Conservation (phyloP, 2,797 vertebrate species). For the Paedocypris micromegethes region DNA sequence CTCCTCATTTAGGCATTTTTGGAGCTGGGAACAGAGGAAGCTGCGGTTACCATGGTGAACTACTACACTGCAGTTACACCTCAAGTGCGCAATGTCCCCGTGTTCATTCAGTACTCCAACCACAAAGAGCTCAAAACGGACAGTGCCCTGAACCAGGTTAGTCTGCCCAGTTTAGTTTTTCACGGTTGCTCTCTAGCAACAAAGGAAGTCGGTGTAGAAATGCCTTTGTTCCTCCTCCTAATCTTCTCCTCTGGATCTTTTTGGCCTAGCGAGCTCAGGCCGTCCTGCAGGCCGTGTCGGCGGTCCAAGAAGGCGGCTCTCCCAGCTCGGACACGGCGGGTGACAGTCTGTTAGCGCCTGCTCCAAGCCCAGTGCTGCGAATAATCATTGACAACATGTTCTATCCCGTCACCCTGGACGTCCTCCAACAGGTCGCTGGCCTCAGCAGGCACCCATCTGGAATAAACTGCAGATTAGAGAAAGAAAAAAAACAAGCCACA, state of each 20-base stretch:
- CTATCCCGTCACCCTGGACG: slow-evolving; percentile 96
- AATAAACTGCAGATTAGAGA: slow-evolving; percentile 14
- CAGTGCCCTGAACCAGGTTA: slow-evolving; percentile 94
- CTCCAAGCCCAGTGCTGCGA: slow-evolving; percentile 91
- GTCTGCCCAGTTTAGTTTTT: not conserved
- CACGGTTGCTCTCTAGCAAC: not conserved
- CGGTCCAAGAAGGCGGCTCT: slow-evolving; percentile 91
- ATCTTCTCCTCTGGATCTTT: slow-evolving; percentile 27
- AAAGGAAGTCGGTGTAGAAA: not conserved
- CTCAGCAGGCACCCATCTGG: slow-evolving; percentile 19
- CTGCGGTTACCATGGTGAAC: slow-evolving; percentile 96
- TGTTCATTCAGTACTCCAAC: slow-evolving; percentile 97
- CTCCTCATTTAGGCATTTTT: slow-evolving; percentile 80
- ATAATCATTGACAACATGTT: slow-evolving; percentile 99
- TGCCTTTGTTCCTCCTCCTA: not conserved
- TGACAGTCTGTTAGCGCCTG: slow-evolving; percentile 82
- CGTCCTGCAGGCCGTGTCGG: slow-evolving; percentile 92
- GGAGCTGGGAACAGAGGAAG: slow-evolving; percentile 94
- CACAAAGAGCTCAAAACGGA: slow-evolving; percentile 98
- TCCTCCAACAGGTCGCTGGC: slow-evolving; percentile 86
- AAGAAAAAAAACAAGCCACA: slow-evolving; percentile 22
- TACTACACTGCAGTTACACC: slow-evolving; percentile 93
- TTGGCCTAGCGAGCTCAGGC: slow-evolving; percentile 83
- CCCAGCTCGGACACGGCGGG: slow-evolving; percentile 83
- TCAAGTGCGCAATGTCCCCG: slow-evolving; percentile 90